Base-by-base conservation (phyloP, 1,140 invertebrate species). In the Drosophila aff. region DNA sequence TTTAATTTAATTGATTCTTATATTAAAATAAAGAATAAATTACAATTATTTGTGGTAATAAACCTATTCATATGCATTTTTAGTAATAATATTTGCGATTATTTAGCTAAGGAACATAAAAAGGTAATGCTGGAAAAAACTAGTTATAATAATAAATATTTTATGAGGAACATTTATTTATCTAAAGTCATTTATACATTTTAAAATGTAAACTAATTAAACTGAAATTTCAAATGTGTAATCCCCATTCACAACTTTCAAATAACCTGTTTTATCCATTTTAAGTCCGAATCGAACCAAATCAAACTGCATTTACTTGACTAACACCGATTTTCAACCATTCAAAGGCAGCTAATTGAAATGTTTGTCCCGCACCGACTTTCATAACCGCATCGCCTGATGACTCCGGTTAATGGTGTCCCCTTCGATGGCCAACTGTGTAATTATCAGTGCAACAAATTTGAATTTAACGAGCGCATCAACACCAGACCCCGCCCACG, bases 391-490 rank as follows among this genome's bases (percentile, higher is more conserved):
- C 28, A 40, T 67, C 43, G 31, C 49, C 31, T 44, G 65, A 72
- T 59, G 46, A 60, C 36, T 50, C 36, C 28, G 15, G 16, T 62
- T 58, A 50, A 77, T 58, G 43, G 38, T 46, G 58, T 41, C 38
- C 57, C 46, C 38, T 38, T 49, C 23, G 31, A 60, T 31, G 49
- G 53, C 44, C 49, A 64, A 75, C 38, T 55, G 44, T 68, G 65
- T 81, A 87, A 87, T 87, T 87, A 87, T 83, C 84, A 84, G 75
- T 90, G 85, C 76, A 84, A 84, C 84, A 90, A 89, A 89, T 89
- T 89, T 68, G 67, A 81, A 71, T 76, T 89, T 90, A 89, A 89
- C 75, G 84, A 85, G 85, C 78, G 64, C 81, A 89, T 90, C 77
- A 84, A 76, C 81, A 68, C 71, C 43, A 38, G 57, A 65, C 55